phyloP scores from a whole-genome alignment of 2,888 invertebrate genomes.

The Meteorus cinctellus region DNA sequence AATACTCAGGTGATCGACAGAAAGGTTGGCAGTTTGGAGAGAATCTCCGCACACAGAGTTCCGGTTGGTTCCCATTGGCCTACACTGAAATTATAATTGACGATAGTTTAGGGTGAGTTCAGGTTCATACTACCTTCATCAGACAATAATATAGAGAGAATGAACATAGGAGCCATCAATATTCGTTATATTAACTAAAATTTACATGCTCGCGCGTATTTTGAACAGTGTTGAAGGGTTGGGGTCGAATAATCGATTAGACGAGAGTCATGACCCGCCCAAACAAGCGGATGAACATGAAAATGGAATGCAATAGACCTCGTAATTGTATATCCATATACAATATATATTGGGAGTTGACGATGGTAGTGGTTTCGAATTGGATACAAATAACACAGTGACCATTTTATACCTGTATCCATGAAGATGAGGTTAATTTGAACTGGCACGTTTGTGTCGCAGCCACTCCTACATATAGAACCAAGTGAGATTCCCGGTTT shows the following conservation, averaged over 20 bases:
- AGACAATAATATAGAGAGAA: background rate
- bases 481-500: slow-evolving; percentile 16
- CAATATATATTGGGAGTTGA: background rate
- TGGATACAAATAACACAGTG: slow-evolving; percentile 14
- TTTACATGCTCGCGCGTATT: background rate
- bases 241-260: slow-evolving; percentile 41
- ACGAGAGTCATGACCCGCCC: slow-evolving; percentile 26
- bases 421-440: slow-evolving; percentile 52
- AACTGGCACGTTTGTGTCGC: slow-evolving; percentile 36
- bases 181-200: slow-evolving; percentile 24
- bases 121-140: background rate
- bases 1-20: slow-evolving; percentile 82
- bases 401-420: slow-evolving; percentile 44
- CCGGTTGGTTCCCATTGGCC: slow-evolving; percentile 97
- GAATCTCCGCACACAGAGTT: slow-evolving; percentile 91
- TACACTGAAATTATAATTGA: slow-evolving; percentile 89
- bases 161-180: slow-evolving; percentile 30
- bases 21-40: slow-evolving; percentile 99
- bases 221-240: background rate
- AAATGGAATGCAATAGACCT: slow-evolving; percentile 21
- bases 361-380: slow-evolving; percentile 12
- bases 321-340: background rate
- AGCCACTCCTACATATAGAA: background rate
- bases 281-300: slow-evolving; percentile 18
- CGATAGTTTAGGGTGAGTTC: slow-evolving; percentile 78